Percentiles rank a stretch among this genome's conserved stretches.
phyloP scores from a whole-genome alignment of 2,113 vertebrate species.

The Plestiodon gilberti region DNA sequence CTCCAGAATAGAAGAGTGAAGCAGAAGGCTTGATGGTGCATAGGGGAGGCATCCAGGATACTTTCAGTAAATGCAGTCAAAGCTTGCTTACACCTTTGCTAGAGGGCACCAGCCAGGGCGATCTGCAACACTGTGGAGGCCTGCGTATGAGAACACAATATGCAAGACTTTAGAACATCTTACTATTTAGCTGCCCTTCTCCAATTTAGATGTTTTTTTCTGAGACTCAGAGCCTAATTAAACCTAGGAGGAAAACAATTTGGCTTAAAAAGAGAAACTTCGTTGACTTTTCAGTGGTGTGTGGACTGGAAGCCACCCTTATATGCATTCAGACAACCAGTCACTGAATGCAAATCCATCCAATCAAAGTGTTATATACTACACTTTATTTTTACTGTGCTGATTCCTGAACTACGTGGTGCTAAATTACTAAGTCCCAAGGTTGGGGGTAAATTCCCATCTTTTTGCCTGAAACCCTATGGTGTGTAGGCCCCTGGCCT shows the following conservation, averaged over 20 bases:
- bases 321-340: neutral
- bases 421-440: neutral
- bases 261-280: neutral
- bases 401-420: neutral
- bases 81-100: too few species aligned
- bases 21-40: too few species aligned
- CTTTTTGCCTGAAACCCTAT: constrained; percentile 8
- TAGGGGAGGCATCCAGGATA: too few species aligned
- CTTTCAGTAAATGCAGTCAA: too few species aligned
- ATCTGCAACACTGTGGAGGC: too few species aligned
- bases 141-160: too few species aligned
- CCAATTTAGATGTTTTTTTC: neutral
- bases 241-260: neutral
- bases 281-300: neutral
- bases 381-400: rapidly evolving
- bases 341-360: neutral
- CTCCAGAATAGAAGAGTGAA: too few species aligned
- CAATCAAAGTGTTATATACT: neutral
- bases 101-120: too few species aligned
- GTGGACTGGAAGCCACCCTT: neutral
- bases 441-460: neutral
- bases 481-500: neutral
- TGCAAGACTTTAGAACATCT: too few species aligned
- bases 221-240: neutral
- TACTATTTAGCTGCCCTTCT: neutral